Evolutionary conservation across 2,113 vertebrate species (phyloP), one percentile per base, ranked within the genome.

Genomic region (Hippocampus mohnikei): DNA sequence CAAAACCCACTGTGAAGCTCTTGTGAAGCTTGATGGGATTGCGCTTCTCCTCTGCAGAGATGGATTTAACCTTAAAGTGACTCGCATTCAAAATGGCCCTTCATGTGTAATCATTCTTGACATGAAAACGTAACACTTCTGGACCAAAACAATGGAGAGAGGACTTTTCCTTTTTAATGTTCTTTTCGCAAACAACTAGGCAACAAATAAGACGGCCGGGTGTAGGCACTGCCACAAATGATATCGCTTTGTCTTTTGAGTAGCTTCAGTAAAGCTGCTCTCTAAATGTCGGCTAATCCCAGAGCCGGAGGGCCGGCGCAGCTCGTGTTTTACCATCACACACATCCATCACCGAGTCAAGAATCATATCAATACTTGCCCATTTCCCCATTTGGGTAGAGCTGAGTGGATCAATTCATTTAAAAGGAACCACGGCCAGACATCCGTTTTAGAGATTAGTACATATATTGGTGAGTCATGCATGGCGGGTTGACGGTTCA

Each of bases 401-500:
- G 91, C 91, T 83, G 89, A 93, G 91, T 86, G 88, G 86, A 89
- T 91, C 89, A 85, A 95, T 93, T 92, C 85, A 93, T 93, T 95
- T 93, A 91, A 91, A 92, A 92, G 91, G 87, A 90, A 90, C 90
- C 92, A 91, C 72, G 88, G 92, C 92, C 93, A 91, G 90, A 93
- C 94, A 94, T 89, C 69, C 86, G 91, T 93, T 93, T 88, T 88
- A 93, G 91, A 94, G 94, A 95, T 92, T 94, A 94, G 91, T 93
- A 88, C 93, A 90, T 92, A 92, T 91, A 93, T 92, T 72, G 83
- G 93, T 91, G 89, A 86, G 89, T 89, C 90, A 87, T 93, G 92
- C 91, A 92, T 92, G 92, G 91, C 92, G 92, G 93, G 89, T 91
- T 92, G 90, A 93, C 89, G 87, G 87, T 95, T 96, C 95, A 96